Evolutionary conservation across 2,888 invertebrate species (phyloP).

Genomic region (Smittia sp.): DNA sequence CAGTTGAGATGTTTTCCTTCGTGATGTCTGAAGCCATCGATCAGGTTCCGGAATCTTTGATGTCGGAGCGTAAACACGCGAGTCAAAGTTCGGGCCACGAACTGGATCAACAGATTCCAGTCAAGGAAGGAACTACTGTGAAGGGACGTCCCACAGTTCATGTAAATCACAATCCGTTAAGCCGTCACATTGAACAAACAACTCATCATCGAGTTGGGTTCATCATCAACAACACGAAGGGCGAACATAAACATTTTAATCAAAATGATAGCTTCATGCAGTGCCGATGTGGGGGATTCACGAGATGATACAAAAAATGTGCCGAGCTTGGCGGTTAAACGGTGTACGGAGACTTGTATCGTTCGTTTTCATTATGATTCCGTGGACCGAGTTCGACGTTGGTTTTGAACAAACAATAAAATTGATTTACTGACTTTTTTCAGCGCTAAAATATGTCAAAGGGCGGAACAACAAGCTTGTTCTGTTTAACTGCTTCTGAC

Average conservation of each 20-base stretch:
- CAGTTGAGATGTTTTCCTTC: not conserved
- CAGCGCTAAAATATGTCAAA: not conserved
- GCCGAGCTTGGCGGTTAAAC: not conserved
- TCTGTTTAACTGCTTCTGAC: not conserved
- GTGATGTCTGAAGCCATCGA: not conserved
- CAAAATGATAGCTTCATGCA: conserved; percentile 11
- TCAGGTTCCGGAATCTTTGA: too few relatives aligned
- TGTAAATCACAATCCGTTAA: conserved; percentile 19
- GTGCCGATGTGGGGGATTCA: not conserved
- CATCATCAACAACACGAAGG: not conserved
- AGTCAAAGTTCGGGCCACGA: not conserved
- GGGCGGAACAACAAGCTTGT: not conserved
- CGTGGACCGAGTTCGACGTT: too few relatives aligned
- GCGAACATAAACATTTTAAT: conserved; percentile 39
- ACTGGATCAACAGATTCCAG: conserved; percentile 23
- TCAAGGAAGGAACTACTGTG: not conserved
- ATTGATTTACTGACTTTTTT: conserved; percentile 40
- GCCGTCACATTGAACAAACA: conserved; percentile 8
- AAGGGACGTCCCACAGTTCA: conserved; percentile 33
- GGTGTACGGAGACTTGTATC: not conserved
- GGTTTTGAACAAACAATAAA: conserved; percentile 31
- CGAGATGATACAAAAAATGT: not conserved
- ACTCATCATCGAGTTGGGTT: not conserved
- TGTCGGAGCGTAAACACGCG: too few relatives aligned
- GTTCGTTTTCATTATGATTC: not conserved